A percentile compares a stretch with the other conserved stretches of the same genome.
Evolutionary conservation across 2,888 invertebrate species (phyloP).

Genomic region (Osmoderma eremita): DNA sequence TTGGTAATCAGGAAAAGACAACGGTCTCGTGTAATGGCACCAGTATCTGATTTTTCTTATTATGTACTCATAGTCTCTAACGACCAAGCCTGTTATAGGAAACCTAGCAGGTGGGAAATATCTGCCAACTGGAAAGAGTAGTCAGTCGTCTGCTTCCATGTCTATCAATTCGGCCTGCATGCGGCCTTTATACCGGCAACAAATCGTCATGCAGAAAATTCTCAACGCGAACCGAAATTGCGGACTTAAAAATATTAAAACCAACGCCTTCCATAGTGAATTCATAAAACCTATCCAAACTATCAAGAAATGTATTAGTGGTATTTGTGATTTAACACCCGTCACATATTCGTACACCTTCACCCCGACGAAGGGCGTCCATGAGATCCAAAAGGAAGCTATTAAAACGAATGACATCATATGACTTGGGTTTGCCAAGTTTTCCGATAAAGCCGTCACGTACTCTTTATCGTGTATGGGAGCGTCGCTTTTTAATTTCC

Average conservation of each 20-base stretch:
- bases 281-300: constrained; percentile 96
- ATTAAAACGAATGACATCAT: constrained; percentile 95
- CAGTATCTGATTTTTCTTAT: constrained; percentile 59
- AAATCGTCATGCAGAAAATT: constrained; percentile 87
- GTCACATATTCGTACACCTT: constrained; percentile 77
- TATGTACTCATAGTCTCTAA: constrained; percentile 61
- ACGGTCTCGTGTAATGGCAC: constrained; percentile 55
- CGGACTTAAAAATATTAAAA: constrained; percentile 89
- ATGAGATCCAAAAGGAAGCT: constrained; percentile 90
- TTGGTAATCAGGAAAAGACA: constrained; percentile 42
- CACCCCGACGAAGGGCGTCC: constrained; percentile 85
- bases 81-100: constrained; percentile 59
- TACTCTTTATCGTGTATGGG: constrained; percentile 94
- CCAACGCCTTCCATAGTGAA: constrained; percentile 94
- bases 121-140: constrained; percentile 56
- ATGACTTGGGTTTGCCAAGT: constrained; percentile 93
- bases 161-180: constrained; percentile 87
- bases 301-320: constrained; percentile 89
- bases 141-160: constrained; percentile 86
- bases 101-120: constrained; percentile 53
- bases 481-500: constrained; percentile 82
- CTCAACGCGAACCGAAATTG: constrained; percentile 91
- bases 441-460: constrained; percentile 89
- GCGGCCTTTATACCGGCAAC: constrained; percentile 86
- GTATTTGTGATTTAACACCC: constrained; percentile 73